Percentiles rank a stretch among this genome's conserved stretches.
Evolutionary conservation across 2,888 invertebrate genomes (phyloP).

Genomic region (Metacarcinus magister): DNA sequence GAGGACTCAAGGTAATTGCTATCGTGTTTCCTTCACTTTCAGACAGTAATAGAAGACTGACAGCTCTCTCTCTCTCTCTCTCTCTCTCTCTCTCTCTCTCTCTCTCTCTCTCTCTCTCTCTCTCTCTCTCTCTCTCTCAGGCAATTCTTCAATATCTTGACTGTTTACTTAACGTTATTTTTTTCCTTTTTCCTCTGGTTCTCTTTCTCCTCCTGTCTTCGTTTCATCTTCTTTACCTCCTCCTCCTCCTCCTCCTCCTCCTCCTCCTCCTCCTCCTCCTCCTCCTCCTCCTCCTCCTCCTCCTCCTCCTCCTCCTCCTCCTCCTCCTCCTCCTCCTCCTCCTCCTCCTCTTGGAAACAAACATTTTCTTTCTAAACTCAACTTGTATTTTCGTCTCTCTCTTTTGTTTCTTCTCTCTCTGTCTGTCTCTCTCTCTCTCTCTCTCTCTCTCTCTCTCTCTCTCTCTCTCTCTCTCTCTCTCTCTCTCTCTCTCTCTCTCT

Average conservation of each 20-base stretch:
- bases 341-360: neutral
- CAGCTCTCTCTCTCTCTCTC: neutral
- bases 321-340: constrained; percentile 34
- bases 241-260: neutral
- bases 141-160: neutral
- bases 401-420: neutral
- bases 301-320: neutral
- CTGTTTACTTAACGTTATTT: neutral
- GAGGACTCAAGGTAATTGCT: neutral
- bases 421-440: too few species aligned
- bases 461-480: too few species aligned
- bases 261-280: neutral
- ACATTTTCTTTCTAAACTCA: constrained; percentile 28
- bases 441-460: too few species aligned
- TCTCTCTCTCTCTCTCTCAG: neutral
- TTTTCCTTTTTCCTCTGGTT: neutral
- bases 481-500: too few species aligned
- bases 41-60: too few species aligned
- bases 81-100: constrained; percentile 27
- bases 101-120: constrained; percentile 5
- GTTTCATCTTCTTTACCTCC: neutral
- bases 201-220: neutral
- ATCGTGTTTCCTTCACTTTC: too few species aligned
- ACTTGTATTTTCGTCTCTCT: constrained; percentile 18
- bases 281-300: constrained; percentile 8